Conservation (phyloP, 2,797 vertebrate species). For the Phalanger gymnotis region DNA sequence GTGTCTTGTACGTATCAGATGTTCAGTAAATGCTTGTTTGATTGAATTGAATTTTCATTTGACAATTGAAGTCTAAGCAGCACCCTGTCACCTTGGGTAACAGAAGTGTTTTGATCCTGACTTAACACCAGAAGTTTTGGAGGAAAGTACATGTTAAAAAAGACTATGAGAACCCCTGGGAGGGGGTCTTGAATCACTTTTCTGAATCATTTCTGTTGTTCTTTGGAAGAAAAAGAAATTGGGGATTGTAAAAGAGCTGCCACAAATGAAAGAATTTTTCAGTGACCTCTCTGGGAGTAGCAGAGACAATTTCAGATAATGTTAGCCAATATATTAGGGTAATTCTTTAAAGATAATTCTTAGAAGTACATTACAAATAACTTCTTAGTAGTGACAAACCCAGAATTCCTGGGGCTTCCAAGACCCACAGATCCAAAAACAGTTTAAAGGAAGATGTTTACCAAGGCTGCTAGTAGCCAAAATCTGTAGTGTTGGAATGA, state of each 20-base stretch:
- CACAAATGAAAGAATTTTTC: not conserved
- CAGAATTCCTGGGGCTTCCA: not conserved
- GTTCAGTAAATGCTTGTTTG: not conserved
- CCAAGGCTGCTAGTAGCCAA: not conserved
- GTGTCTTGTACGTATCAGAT: not conserved
- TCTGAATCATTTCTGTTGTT: not conserved
- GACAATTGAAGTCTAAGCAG: not conserved
- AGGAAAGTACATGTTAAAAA: not conserved
- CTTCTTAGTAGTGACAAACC: not conserved
- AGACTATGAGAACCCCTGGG: not conserved
- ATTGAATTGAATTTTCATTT: not conserved
- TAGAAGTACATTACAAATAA: not conserved
- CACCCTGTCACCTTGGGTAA: not conserved
- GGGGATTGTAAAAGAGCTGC: not conserved
- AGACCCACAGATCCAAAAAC: not conserved
- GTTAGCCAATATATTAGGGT: not conserved
- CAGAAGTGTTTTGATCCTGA: not conserved
- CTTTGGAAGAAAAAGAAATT: not conserved
- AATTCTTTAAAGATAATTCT: not conserved
- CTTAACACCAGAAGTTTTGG: not conserved
- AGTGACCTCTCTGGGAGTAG: not conserved
- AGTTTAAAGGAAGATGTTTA: not conserved
- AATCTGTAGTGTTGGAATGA: not conserved
- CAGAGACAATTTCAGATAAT: not conserved
- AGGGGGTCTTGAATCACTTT: not conserved